Evolutionary conservation across 2,888 invertebrate genomes (phyloP).

Genomic region (Pecten maximus): DNA sequence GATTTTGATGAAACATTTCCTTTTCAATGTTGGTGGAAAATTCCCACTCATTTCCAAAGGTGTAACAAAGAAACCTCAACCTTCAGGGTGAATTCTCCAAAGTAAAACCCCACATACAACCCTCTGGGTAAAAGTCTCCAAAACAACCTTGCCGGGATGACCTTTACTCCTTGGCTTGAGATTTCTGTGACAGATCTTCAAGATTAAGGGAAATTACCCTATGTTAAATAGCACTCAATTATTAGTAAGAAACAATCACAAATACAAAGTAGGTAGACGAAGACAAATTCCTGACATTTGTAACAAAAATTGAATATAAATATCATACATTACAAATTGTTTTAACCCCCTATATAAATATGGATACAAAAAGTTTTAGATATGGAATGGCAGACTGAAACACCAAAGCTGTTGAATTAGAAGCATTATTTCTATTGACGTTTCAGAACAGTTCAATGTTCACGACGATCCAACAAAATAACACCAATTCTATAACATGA

Average conservation of each 20-base stretch:
- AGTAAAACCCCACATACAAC: too few species aligned
- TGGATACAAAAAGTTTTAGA: not conserved
- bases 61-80: not conserved
- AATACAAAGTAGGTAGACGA: not conserved
- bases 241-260: too few species aligned
- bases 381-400: not conserved
- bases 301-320: not conserved
- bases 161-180: not conserved
- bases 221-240: too few species aligned
- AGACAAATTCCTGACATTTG: not conserved
- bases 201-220: not conserved
- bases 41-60: too few species aligned
- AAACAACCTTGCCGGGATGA: not conserved
- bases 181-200: not conserved
- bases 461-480: too few species aligned
- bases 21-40: too few species aligned
- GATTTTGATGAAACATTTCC: not conserved
- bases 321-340: not conserved
- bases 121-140: not conserved
- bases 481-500: too few species aligned
- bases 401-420: not conserved
- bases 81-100: too few species aligned
- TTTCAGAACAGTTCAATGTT: not conserved
- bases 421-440: not conserved
- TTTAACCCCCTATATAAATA: not conserved